These are phyloP conservation scores for Steinernema khuongi DNA, from an alignment of 1,140 invertebrate species.

Conservation along the genomic window DNA sequence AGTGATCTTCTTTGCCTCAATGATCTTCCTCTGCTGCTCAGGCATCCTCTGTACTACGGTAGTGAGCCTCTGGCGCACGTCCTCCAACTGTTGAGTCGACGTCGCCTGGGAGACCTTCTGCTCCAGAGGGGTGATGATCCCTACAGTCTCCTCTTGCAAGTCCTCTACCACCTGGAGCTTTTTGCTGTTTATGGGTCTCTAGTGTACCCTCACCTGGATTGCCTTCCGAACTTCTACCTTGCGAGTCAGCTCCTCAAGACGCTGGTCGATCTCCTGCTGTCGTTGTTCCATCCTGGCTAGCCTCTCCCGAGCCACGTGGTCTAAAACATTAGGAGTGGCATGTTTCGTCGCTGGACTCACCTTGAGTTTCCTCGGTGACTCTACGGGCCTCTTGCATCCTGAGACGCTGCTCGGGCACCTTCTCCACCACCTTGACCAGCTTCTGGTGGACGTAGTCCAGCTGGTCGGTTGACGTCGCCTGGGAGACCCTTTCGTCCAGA, in stretches of 20 bases:
- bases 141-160: constrained; percentile 33
- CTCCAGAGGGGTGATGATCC: constrained; percentile 29
- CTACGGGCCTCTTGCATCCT: neutral
- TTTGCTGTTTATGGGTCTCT: constrained; percentile 19
- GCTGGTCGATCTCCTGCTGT: constrained; percentile 14
- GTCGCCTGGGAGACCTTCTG: neutral
- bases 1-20: neutral
- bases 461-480: neutral
- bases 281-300: neutral
- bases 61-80: constrained; percentile 13
- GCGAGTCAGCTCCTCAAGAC: constrained; percentile 16
- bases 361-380: neutral
- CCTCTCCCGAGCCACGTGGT: neutral
- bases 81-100: constrained; percentile 10
- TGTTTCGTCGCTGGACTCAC: neutral
- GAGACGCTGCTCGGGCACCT: neutral
- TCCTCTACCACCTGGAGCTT: constrained; percentile 24
- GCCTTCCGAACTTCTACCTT: constrained; percentile 19
- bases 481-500: constrained; percentile 11
- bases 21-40: constrained; percentile 6
- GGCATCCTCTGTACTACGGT: neutral
- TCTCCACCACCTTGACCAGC: neutral
- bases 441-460: constrained; percentile 9
- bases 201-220: constrained; percentile 11
- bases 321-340: neutral